phyloP scores from a whole-genome alignment of 1,140 invertebrate species.

The Philaenus spumarius region DNA sequence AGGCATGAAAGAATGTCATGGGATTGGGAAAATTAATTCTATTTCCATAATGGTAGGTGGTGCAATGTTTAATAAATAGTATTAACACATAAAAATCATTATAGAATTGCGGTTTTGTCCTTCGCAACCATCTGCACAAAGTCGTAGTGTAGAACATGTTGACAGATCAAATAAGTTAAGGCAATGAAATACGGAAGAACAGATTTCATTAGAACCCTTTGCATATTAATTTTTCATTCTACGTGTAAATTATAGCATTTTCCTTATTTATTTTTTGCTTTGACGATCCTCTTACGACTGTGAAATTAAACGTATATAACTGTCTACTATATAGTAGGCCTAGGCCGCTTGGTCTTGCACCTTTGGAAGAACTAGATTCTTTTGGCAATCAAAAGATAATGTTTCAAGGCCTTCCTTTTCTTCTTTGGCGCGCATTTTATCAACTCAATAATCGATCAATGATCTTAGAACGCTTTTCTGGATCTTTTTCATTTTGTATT shows the following conservation, averaged over 20 bases:
- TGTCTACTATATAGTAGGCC: slow-evolving; percentile 17
- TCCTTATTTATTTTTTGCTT: slow-evolving; percentile 1
- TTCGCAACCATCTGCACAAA: too few relatives aligned
- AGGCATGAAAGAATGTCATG: too few relatives aligned
- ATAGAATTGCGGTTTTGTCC: too few relatives aligned
- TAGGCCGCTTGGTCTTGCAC: slow-evolving; percentile 19
- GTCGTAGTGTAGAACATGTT: too few relatives aligned
- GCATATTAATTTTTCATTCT: slow-evolving; percentile 1
- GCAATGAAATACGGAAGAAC: too few relatives aligned
- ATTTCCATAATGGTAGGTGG: too few relatives aligned
- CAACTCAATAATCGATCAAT: too few relatives aligned
- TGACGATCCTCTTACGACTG: slow-evolving; percentile 8
- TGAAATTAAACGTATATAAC: slow-evolving; percentile 19
- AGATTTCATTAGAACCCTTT: too few relatives aligned
- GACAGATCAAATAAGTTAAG: too few relatives aligned
- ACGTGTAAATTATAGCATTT: not conserved
- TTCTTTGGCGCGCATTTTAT: too few relatives aligned
- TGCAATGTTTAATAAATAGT: too few relatives aligned
- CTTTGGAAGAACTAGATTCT: slow-evolving; percentile 12
- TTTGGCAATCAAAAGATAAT: slow-evolving; percentile 15
- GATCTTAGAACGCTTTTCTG: slow-evolving; percentile 4
- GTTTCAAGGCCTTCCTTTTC: slow-evolving; percentile 8
- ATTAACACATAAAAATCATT: not conserved
- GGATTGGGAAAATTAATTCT: too few relatives aligned
- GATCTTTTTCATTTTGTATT: slow-evolving; percentile 18